phyloP scores from a whole-genome alignment of 2,888 invertebrate genomes.

The Physocephala rufipes region DNA sequence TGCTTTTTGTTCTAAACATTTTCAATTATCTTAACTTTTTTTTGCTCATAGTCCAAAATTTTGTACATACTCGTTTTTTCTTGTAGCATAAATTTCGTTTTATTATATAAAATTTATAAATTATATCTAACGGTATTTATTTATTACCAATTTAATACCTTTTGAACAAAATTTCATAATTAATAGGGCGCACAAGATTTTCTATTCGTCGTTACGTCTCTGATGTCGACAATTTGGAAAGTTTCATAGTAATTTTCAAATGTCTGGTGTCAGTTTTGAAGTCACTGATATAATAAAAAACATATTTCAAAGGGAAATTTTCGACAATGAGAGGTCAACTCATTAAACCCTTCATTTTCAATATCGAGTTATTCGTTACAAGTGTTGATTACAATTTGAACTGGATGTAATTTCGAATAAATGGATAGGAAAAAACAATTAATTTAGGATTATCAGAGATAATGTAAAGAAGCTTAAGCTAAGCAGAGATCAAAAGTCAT shows the following conservation, averaged over 20 bases:
- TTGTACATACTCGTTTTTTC: constrained; percentile 44
- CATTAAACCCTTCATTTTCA: too few relatives aligned
- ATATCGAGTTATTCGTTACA: too few relatives aligned
- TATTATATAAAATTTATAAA: constrained; percentile 9
- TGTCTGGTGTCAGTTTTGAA: too few relatives aligned
- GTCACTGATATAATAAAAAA: too few relatives aligned
- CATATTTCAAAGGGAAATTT: too few relatives aligned
- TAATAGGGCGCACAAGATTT: constrained; percentile 55
- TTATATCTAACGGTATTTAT: constrained; percentile 7
- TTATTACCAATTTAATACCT: too few relatives aligned
- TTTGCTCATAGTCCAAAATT: constrained; percentile 42
- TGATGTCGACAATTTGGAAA: constrained; percentile 35
- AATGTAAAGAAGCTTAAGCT: background rate
- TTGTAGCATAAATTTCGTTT: constrained; percentile 30
- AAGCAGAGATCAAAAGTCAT: background rate
- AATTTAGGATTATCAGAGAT: too few relatives aligned
- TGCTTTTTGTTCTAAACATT: constrained; percentile 37
- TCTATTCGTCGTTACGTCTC: constrained; percentile 23
- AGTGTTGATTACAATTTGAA: too few relatives aligned
- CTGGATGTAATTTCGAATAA: constrained; percentile 3
- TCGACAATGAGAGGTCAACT: too few relatives aligned
- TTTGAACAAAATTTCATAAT: constrained; percentile 5
- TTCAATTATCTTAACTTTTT: constrained; percentile 42
- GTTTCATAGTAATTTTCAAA: constrained; percentile 31
- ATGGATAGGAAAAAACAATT: background rate